These are phyloP conservation scores for Lochmaea crataegi DNA, from an alignment of 2,888 invertebrate species.

Conservation along the genomic window DNA sequence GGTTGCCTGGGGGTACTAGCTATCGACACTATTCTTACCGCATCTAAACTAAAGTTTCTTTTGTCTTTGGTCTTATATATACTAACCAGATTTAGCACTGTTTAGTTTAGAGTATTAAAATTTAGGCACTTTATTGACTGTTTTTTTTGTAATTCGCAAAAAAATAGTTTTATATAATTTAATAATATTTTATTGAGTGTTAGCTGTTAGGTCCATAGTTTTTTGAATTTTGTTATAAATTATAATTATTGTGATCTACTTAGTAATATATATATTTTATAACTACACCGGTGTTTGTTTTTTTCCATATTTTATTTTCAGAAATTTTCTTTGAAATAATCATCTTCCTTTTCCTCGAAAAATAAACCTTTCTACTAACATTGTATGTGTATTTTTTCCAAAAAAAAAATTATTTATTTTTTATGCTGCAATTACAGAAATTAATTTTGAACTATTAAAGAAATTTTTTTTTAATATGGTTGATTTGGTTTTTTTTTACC, in stretches of 20 bases:
- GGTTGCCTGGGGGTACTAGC: constrained; percentile 83
- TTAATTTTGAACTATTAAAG: constrained; percentile 3
- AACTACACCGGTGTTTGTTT: constrained; percentile 22
- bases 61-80: too few relatives aligned
- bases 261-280: constrained; percentile 37
- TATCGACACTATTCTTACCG: constrained; percentile 91
- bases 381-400: constrained; percentile 47
- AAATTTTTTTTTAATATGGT: constrained; percentile 24
- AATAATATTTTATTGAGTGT: not conserved
- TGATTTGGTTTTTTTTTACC: constrained; percentile 34
- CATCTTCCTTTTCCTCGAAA: constrained; percentile 20
- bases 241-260: constrained; percentile 34
- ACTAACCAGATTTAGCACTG: not conserved
- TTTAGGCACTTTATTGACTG: not conserved
- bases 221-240: not conserved
- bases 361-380: constrained; percentile 48
- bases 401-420: not conserved
- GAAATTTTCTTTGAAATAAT: constrained; percentile 13
- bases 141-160: not conserved
- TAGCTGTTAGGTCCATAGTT: not conserved
- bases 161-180: not conserved
- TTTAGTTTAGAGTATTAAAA: not conserved
- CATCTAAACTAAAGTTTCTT: constrained; percentile 70
- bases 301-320: constrained; percentile 29
- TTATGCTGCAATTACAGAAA: too few relatives aligned